Base-by-base conservation (phyloP, 2,113 vertebrate species). In the Lycocorax pyrrhopterus region DNA sequence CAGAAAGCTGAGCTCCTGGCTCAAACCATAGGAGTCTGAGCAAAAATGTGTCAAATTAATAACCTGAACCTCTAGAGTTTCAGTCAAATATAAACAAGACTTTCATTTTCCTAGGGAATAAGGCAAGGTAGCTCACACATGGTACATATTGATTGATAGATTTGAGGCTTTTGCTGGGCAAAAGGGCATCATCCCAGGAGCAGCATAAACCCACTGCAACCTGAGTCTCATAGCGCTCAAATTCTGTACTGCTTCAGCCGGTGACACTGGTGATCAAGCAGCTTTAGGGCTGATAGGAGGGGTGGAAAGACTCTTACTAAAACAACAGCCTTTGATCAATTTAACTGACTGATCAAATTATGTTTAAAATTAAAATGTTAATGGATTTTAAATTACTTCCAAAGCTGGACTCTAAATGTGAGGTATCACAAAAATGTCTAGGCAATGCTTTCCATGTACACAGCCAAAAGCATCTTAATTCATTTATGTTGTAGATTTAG, bases 61-160 rank as follows among this genome's bases (percentile, higher is more conserved):
- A 52, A 67, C 7, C 43, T 68, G 16, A 60, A 32, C 29, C 22
- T 64, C 62, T 55, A 58, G 9, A 67, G 12, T 12, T 62, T 82
- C 27, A 44, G 49, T 7, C 20, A 69, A 80, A 46, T n/a, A 39
- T 6, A 23, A 76, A 26, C 10, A 51, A 52, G 32, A 8, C 10
- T 43, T 66, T 26, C 2, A 6, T 35, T 80, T 74, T 80, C 8
- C 33, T 12, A 5, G 33, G 20, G 5, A 41, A 6, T 59, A 63
- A 55, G 51, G 30, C 47, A 56, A n/a, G 18, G 30, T n/a, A 21
- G 19, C 9, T 75, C 10, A 10, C 6, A 6, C 3, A 2, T 5
- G 14, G 21, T 16, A 12, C 0, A 0, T 13, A 25, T 3, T 1
- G 3, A 5, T 16, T n/a, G 18, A 35, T 19, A 37, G 30, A 29